Percentiles rank a stretch among this genome's conserved stretches.
phyloP scores from a whole-genome alignment of 2,888 invertebrate genomes.

The Bembecia ichneumoniformis region DNA sequence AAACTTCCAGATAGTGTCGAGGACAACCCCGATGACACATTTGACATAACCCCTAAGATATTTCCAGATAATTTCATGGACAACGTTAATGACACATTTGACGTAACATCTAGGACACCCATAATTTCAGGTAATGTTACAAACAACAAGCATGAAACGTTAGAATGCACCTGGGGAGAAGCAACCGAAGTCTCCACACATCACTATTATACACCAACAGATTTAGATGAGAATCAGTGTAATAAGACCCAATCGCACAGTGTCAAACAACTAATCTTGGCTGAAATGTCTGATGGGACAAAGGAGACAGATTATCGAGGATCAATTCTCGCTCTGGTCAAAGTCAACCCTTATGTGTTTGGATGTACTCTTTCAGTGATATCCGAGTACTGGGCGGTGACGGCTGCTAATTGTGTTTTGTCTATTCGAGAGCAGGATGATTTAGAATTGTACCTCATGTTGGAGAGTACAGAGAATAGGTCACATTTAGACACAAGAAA shows the following conservation, averaged over 20 bases:
- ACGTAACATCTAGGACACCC: too few species aligned
- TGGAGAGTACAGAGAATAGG: conserved; percentile 28
- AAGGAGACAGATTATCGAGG: conserved; percentile 13
- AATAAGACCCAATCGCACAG: conserved; percentile 2
- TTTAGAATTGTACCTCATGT: conserved; percentile 44
- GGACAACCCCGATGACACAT: too few species aligned
- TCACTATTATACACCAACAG: not conserved
- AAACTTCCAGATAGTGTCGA: too few species aligned
- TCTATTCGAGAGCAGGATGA: conserved; percentile 47
- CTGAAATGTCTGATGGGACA: conserved; percentile 19
- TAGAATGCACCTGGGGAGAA: too few species aligned
- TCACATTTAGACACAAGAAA: conserved; percentile 14
- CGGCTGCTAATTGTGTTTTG: conserved; percentile 54
- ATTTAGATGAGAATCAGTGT: not conserved
- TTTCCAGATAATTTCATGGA: too few species aligned
- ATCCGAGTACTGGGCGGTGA: conserved; percentile 37
- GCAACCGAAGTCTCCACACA: not conserved
- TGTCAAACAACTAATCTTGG: not conserved
- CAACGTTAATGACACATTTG: too few species aligned
- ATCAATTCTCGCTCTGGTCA: conserved; percentile 36
- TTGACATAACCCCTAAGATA: too few species aligned
- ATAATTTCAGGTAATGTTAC: too few species aligned
- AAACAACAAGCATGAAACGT: too few species aligned
- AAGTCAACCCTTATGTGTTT: conserved; percentile 34
- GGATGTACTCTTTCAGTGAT: conserved; percentile 50